Evolutionary conservation across 1,140 invertebrate genomes (phyloP), one percentile per base, ranked within the genome.

Genomic region (Mamestra configurata): DNA sequence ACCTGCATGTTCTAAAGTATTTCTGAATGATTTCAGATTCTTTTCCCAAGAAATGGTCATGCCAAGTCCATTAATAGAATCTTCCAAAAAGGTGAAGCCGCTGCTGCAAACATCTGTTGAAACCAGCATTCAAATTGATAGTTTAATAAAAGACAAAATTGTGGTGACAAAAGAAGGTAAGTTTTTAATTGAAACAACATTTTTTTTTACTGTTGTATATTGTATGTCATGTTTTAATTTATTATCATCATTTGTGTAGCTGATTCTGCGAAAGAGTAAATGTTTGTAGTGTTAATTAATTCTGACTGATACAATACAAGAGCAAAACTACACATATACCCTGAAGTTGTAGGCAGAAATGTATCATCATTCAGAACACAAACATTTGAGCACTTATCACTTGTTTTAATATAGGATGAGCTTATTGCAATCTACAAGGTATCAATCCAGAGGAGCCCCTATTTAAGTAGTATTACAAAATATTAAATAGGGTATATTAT

Each of bases 11-110:
- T 15, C 6, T 61, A 61, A 35, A 27, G 15, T 35, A 35, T 35
- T 15, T 4, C 3, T 61, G 49, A 20, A 51, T 72, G 61, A 11
- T 59, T 77, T 24, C 85, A 95, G 94, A 79, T 95, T 93, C 82
- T 95, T 95, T 79, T 94, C 93, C 35, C 93, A 95, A 88, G 91
- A 93, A 53, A 88, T 95, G 87, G 91, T 95, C n/a, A 89, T 95
- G 78, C 93, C 95, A 15, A 95, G 95, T 89, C 95, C 95, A 59
- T 75, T 94, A 51, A 61, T 76, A 61, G 93, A 92, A 82, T 83
- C 86, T 73, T 91, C 92, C n/a, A 95, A 95, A 68, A 94, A 92
- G 86, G 79, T 87, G 22, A 92, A 92, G 79, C 85, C 90, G 15
- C 73, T 94, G 15, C 79, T 91, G 46, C 75, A 84, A 81, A 82